phyloP scores from a whole-genome alignment of 2,888 invertebrate genomes.

The Ephialtes manifestator region DNA sequence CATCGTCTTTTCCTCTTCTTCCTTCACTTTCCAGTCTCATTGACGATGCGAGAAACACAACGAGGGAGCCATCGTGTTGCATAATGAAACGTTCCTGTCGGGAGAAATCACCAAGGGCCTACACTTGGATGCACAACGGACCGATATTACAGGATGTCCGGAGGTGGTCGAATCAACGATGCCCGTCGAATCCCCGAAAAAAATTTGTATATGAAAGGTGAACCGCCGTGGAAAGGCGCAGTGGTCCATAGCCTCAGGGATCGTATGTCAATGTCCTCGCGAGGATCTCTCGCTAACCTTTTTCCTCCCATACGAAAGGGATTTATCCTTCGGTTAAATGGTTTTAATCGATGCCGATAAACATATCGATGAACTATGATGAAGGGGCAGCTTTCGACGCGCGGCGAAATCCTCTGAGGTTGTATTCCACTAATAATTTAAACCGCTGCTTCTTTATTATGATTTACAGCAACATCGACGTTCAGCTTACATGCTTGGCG shows the following conservation, averaged over 20 bases:
- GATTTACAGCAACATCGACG: constrained; percentile 83
- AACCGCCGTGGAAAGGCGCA: constrained; percentile 55
- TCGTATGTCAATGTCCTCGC: constrained; percentile 45
- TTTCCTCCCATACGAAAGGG: neutral
- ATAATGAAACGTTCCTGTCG: constrained; percentile 76
- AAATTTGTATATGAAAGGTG: constrained; percentile 78
- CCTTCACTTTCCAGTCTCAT: constrained; percentile 64
- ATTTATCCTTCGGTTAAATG: constrained; percentile 58
- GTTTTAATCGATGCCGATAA: constrained; percentile 75
- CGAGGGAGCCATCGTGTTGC: constrained; percentile 74
- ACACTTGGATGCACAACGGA: constrained; percentile 67
- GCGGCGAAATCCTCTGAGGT: constrained; percentile 60
- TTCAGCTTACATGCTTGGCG: constrained; percentile 79
- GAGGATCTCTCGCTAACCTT: neutral
- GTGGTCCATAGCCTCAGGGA: constrained; percentile 43
- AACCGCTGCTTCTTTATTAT: constrained; percentile 80
- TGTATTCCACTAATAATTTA: constrained; percentile 80
- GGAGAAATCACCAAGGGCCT: constrained; percentile 49
- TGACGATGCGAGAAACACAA: constrained; percentile 78
- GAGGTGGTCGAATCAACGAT: constrained; percentile 78
- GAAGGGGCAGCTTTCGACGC: constrained; percentile 70
- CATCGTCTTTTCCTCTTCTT: constrained; percentile 42
- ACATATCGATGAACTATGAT: constrained; percentile 79
- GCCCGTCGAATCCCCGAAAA: constrained; percentile 55
- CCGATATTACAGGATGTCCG: constrained; percentile 82